Percentiles rank a stretch among this genome's conserved stretches.
These are phyloP conservation scores for Gymnogyps californianus DNA, from an alignment of 2,113 vertebrate genomes.

Conservation along the genomic window DNA sequence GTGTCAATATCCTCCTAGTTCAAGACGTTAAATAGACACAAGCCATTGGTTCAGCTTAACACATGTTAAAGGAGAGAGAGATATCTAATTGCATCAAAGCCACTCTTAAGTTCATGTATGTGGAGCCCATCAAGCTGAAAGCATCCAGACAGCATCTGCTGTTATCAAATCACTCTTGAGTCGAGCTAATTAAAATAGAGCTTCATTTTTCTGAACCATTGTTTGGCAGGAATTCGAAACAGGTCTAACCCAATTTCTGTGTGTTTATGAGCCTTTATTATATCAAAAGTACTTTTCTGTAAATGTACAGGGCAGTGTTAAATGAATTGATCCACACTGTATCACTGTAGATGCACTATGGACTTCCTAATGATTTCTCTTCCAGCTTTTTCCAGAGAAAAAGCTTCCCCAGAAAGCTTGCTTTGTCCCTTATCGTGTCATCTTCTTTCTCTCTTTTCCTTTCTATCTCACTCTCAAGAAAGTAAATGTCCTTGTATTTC, in stretches of 20 bases:
- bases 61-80: constrained; percentile 80
- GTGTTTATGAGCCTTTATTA: constrained; percentile 98
- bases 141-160: constrained; percentile 85
- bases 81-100: constrained; percentile 85
- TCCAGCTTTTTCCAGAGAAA: constrained; percentile 65
- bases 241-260: constrained; percentile 93
- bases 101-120: constrained; percentile 83
- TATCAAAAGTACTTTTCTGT: constrained; percentile 96
- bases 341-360: constrained; percentile 76
- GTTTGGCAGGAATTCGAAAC: constrained; percentile 96
- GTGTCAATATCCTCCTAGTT: not conserved
- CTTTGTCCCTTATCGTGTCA: constrained; percentile 29
- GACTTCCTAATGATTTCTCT: constrained; percentile 87
- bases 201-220: constrained; percentile 94
- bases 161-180: constrained; percentile 90
- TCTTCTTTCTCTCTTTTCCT: constrained; percentile 35
- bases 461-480: constrained; percentile 32
- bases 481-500: constrained; percentile 53
- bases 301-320: constrained; percentile 96
- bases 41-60: constrained; percentile 51
- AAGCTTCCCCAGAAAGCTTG: constrained; percentile 49
- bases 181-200: constrained; percentile 98
- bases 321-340: constrained; percentile 97
- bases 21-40: not conserved
- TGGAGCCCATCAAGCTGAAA: constrained; percentile 85